Evolutionary conservation across 30 jellyfish, hydroid and myxozoan species (phyloP).

Genomic region (Rhopilema esculentum): DNA sequence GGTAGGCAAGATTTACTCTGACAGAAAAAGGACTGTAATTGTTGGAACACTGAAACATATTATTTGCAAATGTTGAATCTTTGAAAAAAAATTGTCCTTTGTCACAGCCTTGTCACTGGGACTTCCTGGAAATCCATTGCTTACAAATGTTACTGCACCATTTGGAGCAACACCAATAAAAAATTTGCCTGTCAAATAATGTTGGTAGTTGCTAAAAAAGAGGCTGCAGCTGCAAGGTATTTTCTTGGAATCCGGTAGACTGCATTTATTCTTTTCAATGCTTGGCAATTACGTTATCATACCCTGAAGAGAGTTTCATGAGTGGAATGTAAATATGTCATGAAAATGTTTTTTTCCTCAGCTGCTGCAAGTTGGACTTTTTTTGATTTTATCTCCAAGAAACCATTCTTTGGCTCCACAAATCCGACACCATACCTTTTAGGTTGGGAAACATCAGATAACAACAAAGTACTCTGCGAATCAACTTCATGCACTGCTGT

Average conservation of each 20-base stretch:
- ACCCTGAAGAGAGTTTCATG: conserved; percentile 27
- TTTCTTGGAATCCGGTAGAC: conserved; percentile 42
- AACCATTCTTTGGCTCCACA: neutral
- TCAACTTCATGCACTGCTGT: neutral
- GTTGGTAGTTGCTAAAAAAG: conserved; percentile 41
- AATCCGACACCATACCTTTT: neutral
- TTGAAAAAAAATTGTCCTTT: neutral
- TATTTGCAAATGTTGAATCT: neutral
- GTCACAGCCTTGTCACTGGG: conserved; percentile 43
- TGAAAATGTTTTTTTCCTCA: neutral
- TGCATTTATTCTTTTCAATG: neutral
- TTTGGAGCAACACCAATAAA: conserved; percentile 56
- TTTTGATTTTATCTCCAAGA: too few species aligned
- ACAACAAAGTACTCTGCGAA: neutral
- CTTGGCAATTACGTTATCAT: neutral
- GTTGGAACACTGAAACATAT: neutral
- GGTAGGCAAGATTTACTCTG: neutral
- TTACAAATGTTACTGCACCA: conserved; percentile 40
- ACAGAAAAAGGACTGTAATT: neutral
- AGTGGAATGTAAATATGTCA: conserved; percentile 21
- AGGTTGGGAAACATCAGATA: neutral
- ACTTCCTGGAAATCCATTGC: conserved; percentile 57
- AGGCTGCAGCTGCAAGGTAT: conserved; percentile 39
- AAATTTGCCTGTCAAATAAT: conserved; percentile 16
- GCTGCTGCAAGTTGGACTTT: neutral